These are phyloP conservation scores for Anthrax anthrax DNA, from an alignment of 2,888 invertebrate species.

Conservation along the genomic window DNA sequence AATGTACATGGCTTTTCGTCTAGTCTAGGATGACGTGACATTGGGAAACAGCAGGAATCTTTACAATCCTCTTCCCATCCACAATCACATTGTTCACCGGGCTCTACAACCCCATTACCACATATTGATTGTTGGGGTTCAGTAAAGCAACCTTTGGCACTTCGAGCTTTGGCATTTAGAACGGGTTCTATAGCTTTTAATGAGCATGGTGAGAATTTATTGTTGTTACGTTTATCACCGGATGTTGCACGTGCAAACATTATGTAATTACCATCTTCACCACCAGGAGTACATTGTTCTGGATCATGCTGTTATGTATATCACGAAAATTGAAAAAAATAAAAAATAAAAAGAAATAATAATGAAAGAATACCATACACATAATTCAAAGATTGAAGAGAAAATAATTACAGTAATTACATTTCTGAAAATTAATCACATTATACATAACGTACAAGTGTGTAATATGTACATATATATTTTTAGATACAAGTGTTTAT, in stretches of 20 bases:
- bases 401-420: too few relatives aligned
- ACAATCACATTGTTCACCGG: constrained; percentile 96
- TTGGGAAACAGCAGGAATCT: constrained; percentile 86
- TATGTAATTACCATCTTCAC: constrained; percentile 94
- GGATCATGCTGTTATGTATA: constrained; percentile 66
- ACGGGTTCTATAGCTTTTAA: constrained; percentile 84
- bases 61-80: constrained; percentile 96
- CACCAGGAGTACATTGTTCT: constrained; percentile 85
- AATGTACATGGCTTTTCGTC: constrained; percentile 77
- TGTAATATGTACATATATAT: too few relatives aligned
- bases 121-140: constrained; percentile 90
- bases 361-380: too few relatives aligned
- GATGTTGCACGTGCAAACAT: constrained; percentile 99
- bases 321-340: too few relatives aligned
- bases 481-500: too few relatives aligned
- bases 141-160: constrained; percentile 82
- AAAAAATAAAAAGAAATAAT: too few relatives aligned
- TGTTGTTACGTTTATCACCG: constrained; percentile 95
- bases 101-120: constrained; percentile 95
- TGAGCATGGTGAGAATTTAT: constrained; percentile 91
- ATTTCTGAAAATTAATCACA: too few relatives aligned
- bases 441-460: too few relatives aligned
- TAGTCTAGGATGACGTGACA: constrained; percentile 60
- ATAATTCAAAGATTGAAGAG: too few relatives aligned
- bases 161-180: constrained; percentile 79